A percentile compares a stretch with the other conserved stretches of the same genome.
These are phyloP conservation scores for Electrona antarctica DNA, from an alignment of 2,113 vertebrate genomes.

Conservation along the genomic window DNA sequence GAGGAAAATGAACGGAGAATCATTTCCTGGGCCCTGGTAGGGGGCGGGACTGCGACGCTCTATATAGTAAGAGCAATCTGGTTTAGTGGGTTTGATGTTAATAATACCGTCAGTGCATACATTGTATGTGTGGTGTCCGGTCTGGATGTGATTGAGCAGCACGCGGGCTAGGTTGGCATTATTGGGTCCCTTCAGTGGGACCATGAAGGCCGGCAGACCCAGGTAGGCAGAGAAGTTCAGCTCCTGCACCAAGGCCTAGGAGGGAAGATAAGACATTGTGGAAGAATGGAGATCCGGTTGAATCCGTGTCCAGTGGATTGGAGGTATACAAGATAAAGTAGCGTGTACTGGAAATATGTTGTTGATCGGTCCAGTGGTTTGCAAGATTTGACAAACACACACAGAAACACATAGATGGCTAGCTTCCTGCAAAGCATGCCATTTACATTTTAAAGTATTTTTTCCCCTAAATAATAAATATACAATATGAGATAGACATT, in stretches of 20 bases:
- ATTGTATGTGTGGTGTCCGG: constrained; percentile 90
- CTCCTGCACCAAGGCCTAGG: constrained; percentile 89
- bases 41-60: too few species aligned
- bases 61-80: too few species aligned
- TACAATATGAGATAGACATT: too few species aligned
- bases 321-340: background rate
- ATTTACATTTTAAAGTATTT: too few species aligned
- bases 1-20: too few species aligned
- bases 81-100: too few species aligned
- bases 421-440: too few species aligned
- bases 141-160: constrained; percentile 90
- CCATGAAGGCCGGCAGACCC: constrained; percentile 89
- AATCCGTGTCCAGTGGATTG: background rate
- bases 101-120: constrained; percentile 63
- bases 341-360: background rate
- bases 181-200: constrained; percentile 81
- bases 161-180: constrained; percentile 88
- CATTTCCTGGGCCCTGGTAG: too few species aligned
- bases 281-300: background rate
- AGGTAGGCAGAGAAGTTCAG: constrained; percentile 92
- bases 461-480: too few species aligned
- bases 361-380: too few species aligned
- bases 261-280: constrained; percentile 10
- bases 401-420: too few species aligned
- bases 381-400: too few species aligned